Evolutionary conservation across 2,888 invertebrate genomes (phyloP).

Genomic region (Tortricodes alternella): DNA sequence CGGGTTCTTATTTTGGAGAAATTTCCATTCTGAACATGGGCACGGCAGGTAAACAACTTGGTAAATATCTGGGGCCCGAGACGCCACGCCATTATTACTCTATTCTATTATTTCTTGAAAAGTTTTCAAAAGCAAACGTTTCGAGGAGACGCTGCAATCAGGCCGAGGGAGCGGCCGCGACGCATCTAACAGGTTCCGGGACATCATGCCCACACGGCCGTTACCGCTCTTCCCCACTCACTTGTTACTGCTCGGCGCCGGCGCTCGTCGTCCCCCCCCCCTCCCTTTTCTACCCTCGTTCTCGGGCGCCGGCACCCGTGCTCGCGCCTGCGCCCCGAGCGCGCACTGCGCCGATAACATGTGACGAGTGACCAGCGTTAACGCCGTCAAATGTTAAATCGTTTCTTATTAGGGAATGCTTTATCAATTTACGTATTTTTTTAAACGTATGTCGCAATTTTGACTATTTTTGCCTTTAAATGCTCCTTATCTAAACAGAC

Average conservation of each 20-base stretch:
- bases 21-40: slow-evolving; percentile 99
- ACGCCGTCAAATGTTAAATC: slow-evolving; percentile 49
- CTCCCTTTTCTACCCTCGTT: no score
- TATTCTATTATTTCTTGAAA: slow-evolving; percentile 69
- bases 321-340: background rate
- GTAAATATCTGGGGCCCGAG: slow-evolving; percentile 91
- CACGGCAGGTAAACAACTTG: slow-evolving; percentile 98
- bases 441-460: slow-evolving; percentile 52
- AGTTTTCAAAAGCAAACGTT: slow-evolving; percentile 77
- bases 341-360: background rate
- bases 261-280: background rate
- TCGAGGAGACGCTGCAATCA: slow-evolving; percentile 82
- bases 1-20: slow-evolving; percentile 99
- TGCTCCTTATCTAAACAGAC: slow-evolving; percentile 23
- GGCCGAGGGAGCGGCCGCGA: slow-evolving; percentile 80
- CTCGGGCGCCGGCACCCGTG: background rate
- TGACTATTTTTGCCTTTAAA: slow-evolving; percentile 39
- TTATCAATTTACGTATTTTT: slow-evolving; percentile 52
- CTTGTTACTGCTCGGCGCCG: background rate
- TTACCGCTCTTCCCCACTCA: slow-evolving; percentile 50
- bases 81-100: slow-evolving; percentile 81
- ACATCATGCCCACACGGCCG: slow-evolving; percentile 61
- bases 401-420: slow-evolving; percentile 61
- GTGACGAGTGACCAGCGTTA: slow-evolving; percentile 54
- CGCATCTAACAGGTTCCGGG: slow-evolving; percentile 77